Conservation (phyloP, 2,113 vertebrate genomes). For the Pseudopipra pipra region DNA sequence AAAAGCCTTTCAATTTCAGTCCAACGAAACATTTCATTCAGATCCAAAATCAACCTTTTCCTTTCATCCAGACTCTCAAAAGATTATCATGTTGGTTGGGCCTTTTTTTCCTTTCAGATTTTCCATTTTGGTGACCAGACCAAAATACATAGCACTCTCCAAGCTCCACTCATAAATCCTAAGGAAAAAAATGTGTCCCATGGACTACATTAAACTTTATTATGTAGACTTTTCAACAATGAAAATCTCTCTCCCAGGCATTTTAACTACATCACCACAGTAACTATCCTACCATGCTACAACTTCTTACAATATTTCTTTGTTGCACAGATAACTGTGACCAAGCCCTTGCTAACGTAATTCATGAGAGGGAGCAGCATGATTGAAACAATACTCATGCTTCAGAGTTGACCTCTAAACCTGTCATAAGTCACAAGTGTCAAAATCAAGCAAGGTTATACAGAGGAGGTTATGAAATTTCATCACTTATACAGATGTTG, state of each 20-base stretch:
- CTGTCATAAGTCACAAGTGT: constrained; percentile 63
- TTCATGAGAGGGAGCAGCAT: constrained; percentile 46
- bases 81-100: background rate
- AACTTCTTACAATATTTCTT: constrained; percentile 60
- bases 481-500: constrained; percentile 55
- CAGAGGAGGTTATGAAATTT: constrained; percentile 57
- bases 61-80: background rate
- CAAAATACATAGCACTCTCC: constrained; percentile 33
- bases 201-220: constrained; percentile 47
- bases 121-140: constrained; percentile 42
- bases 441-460: constrained; percentile 58
- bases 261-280: constrained; percentile 62
- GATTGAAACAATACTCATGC: constrained; percentile 61
- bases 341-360: constrained; percentile 50
- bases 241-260: constrained; percentile 54
- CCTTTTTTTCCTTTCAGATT: background rate
- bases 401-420: constrained; percentile 62
- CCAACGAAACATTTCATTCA: background rate
- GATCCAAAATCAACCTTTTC: background rate
- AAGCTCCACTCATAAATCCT: constrained; percentile 38
- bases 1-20: background rate
- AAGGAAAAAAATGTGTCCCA: constrained; percentile 7
- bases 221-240: constrained; percentile 46
- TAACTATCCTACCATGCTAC: constrained; percentile 51
- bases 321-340: constrained; percentile 63